These are phyloP conservation scores for Globodera ellingtonae DNA, from an alignment of 1,140 invertebrate genomes.

Conservation along the genomic window DNA sequence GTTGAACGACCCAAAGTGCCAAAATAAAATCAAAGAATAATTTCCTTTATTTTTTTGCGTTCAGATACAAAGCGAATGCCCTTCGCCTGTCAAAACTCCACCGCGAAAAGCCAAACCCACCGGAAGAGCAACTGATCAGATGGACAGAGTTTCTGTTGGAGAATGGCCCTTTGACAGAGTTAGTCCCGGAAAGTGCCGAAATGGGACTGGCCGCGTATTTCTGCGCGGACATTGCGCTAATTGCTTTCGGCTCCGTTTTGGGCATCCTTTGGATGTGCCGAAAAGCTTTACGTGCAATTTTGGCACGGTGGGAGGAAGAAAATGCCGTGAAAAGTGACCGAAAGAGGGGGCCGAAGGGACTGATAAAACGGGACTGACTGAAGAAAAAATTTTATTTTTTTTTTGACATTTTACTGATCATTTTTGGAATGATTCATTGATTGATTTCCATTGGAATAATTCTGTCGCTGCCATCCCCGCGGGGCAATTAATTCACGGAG, in stretches of 20 bases:
- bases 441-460: not conserved
- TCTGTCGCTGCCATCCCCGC: not conserved
- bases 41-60: not conserved
- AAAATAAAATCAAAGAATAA: not conserved
- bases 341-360: not conserved
- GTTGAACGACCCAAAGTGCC: slow-evolving; percentile 24
- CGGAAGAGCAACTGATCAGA: slow-evolving; percentile 45
- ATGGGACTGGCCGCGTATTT: slow-evolving; percentile 33
- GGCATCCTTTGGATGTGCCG: slow-evolving; percentile 17
- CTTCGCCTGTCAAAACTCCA: slow-evolving; percentile 33
- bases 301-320: not conserved
- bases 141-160: slow-evolving; percentile 52
- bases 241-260: slow-evolving; percentile 15
- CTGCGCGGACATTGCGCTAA: slow-evolving; percentile 41
- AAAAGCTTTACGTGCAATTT: slow-evolving; percentile 5
- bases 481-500: not conserved
- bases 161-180: slow-evolving; percentile 41
- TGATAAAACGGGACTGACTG: not conserved
- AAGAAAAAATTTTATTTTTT: not conserved
- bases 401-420: too few species aligned
- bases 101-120: slow-evolving; percentile 40
- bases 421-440: too few species aligned
- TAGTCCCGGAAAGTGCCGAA: slow-evolving; percentile 34
- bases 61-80: slow-evolving; percentile 43
- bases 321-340: not conserved